Evolutionary conservation across 2,888 invertebrate genomes (phyloP).

Genomic region (Leucophenga montana): DNA sequence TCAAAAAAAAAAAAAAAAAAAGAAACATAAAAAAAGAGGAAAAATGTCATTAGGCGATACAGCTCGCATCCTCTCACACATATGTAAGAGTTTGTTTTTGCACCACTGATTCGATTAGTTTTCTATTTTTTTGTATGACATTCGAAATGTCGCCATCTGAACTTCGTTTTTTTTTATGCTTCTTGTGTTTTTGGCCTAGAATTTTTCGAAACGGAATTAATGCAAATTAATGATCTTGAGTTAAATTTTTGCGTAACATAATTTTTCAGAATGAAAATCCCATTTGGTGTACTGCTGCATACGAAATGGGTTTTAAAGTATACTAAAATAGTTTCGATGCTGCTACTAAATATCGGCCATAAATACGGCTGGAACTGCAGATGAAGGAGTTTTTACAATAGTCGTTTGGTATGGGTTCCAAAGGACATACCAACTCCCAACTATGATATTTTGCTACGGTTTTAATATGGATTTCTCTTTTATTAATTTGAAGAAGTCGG

Average conservation of each 20-base stretch:
- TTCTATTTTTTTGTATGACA: neutral
- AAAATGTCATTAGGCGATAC: conserved; percentile 67
- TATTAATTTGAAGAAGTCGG: too few relatives aligned
- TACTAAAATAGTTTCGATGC: neutral
- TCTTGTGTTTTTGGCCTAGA: conserved; percentile 44
- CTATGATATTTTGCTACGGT: too few relatives aligned
- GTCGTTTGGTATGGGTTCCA: too few relatives aligned
- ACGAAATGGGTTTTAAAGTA: conserved; percentile 18
- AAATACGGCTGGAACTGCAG: too few relatives aligned
- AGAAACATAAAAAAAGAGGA: conserved; percentile 30
- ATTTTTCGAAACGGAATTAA: conserved; percentile 72
- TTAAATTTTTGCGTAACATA: neutral
- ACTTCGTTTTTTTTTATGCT: neutral
- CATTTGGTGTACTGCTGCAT: neutral
- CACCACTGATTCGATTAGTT: neutral
- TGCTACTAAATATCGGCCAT: too few relatives aligned
- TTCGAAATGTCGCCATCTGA: neutral
- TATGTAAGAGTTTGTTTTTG: neutral
- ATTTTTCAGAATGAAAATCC: conserved; percentile 3
- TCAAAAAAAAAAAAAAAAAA: neutral
- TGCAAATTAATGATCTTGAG: conserved; percentile 71
- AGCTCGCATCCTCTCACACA: conserved; percentile 19
- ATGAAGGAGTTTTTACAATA: too few relatives aligned
- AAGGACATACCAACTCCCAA: too few relatives aligned
- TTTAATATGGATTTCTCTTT: too few relatives aligned